Conservation (phyloP, 2,113 vertebrate species). For the Marcusenius ussheri region DNA sequence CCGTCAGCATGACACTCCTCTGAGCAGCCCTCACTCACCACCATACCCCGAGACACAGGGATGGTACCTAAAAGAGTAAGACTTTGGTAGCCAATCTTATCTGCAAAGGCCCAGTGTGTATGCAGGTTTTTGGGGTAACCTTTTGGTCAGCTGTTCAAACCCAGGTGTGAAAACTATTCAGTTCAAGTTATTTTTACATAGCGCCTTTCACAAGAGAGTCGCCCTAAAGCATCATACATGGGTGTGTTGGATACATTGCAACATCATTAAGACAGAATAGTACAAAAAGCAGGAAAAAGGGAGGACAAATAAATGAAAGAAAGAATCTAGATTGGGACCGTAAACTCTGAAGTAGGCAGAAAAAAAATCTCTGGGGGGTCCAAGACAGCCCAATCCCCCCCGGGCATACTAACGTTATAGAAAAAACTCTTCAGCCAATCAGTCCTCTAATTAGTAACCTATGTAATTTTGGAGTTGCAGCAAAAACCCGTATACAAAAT, state of each 20-base stretch:
- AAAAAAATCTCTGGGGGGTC: not conserved
- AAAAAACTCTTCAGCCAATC: not conserved
- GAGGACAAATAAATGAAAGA: not conserved
- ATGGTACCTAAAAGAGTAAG: not conserved
- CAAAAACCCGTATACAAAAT: not conserved
- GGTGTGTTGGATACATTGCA: not conserved
- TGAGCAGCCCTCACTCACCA: not conserved
- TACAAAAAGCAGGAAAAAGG: not conserved
- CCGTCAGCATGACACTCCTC: not conserved
- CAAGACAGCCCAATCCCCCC: not conserved
- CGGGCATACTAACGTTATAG: not conserved
- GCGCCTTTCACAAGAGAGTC: not conserved
- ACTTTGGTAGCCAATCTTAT: not conserved
- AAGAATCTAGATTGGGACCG: not conserved
- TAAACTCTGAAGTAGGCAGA: not conserved
- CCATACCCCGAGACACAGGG: not conserved
- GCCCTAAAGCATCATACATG: not conserved
- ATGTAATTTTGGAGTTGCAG: too few relatives aligned
- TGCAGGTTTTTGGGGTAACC: not conserved
- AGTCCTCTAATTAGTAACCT: not conserved
- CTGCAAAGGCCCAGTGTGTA: not conserved
- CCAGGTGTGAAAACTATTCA: not conserved
- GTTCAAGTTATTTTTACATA: not conserved
- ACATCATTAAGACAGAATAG: not conserved
- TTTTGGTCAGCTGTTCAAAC: not conserved